Base-by-base conservation (phyloP, 2,888 invertebrate species). In the Drosophila vallismaia region DNA sequence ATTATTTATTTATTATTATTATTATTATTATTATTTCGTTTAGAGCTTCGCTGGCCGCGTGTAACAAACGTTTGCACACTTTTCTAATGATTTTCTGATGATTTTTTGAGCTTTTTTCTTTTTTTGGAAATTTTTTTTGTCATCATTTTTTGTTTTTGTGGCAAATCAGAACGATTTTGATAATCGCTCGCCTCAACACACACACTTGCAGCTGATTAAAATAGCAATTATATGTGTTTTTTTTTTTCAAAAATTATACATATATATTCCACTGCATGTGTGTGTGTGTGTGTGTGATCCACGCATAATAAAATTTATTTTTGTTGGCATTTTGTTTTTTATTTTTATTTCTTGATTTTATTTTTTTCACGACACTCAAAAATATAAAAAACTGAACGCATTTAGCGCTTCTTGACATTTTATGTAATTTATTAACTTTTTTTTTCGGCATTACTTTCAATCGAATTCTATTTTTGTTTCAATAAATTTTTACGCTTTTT, bases 291-390 rank as follows among this genome's bases (percentile, higher is more conserved):
- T 70, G 52, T 63, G 60, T 68, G 14, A 74, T 82, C 51, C 80
- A 81, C 86, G 80, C 86, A 86, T 81, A 86, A 82, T 88, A 82
- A 76, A 88, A 80, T 82, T 82, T 82, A 82, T 82, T 82, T 82
- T 82, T 76, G 88, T 82, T 52, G 55, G 45, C 49, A 53, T 60
- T 68, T 66, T 49, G 54, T 48, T 53, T 36, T 52, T 60, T 59
- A 24, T 44, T 52, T 49, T 49, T 72, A 44, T 50, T 36, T 33
- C 38, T 36, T 56, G 38, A 31, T 68, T 53, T 49, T n/a, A n/a
- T n/a, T 33, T 52, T 50, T 10, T 29, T 53, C 66, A 64, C 66
- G 44, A 51, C 50, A 14, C 67, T 53, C 62, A 62, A 24, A 66
- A 67, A 59, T 59, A 60, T 56, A 67, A 54, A 54, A 66, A 70